phyloP scores from a whole-genome alignment of 2,797 vertebrate genomes.

The Falco berigora region DNA sequence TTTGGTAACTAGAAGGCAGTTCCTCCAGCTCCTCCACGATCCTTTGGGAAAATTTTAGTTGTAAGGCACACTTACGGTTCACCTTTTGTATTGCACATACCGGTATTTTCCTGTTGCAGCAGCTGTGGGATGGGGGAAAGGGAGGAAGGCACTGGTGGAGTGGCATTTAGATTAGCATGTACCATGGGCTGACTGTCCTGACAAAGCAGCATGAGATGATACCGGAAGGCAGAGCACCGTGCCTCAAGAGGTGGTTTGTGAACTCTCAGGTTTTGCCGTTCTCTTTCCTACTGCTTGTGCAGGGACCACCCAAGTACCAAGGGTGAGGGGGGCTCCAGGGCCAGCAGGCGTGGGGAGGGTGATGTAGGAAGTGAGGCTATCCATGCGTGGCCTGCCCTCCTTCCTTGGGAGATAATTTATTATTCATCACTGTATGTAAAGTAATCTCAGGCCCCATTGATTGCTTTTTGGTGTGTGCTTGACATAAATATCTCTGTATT shows the following conservation, averaged over 20 bases:
- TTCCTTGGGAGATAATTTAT: not conserved
- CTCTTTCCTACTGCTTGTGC: not conserved
- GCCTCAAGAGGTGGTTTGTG: not conserved
- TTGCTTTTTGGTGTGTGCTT: not conserved
- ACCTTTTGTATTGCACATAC: not conserved
- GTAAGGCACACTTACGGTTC: not conserved
- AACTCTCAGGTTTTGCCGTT: not conserved
- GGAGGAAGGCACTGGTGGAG: not conserved
- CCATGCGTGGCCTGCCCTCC: not conserved
- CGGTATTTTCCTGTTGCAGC: not conserved
- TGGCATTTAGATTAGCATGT: not conserved
- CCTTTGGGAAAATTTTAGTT: not conserved
- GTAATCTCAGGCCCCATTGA: not conserved
- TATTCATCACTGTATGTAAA: not conserved
- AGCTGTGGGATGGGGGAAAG: not conserved
- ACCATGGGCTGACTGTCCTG: not conserved
- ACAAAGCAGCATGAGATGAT: not conserved
- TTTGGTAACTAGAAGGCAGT: not conserved
- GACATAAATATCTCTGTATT: not conserved
- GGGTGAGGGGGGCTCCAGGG: not conserved
- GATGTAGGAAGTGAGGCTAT: not conserved
- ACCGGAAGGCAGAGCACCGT: not conserved
- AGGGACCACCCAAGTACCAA: not conserved
- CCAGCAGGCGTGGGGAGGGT: not conserved
- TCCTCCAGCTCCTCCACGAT: not conserved